Evolutionary conservation across 1,140 invertebrate genomes (phyloP), one percentile per base, ranked within the genome.

Genomic region (Drosophila melanogaster): DNA sequence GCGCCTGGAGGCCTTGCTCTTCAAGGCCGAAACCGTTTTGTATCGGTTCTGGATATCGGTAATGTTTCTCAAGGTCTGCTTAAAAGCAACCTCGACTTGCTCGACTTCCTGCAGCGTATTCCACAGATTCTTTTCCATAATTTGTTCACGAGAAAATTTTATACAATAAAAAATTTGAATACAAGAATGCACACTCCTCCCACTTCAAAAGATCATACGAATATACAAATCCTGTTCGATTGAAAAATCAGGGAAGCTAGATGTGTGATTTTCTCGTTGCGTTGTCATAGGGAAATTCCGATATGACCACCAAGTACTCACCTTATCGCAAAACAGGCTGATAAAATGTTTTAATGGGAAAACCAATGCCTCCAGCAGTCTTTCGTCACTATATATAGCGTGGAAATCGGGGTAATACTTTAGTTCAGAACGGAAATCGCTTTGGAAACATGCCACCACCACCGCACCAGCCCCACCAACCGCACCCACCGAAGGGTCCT

Each of bases 91-190:
- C n/a, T 84, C 61, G 22, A 77, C 41, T 50, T 84, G 41, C 2
- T 84, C 71, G 14, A 69, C 54, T 3, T 71, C 77, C 6, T 67
- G 40, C 46, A 84, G 54, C 10, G 80, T 77, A 14, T 67, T 26
- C 57, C 44, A 26, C 37, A 85, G 40, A 15, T 17, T 30, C 14
- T 67, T 60, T 55, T 59, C 30, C 44, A 64, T 59, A 51, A 79
- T 71, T 72, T 77, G 66, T 35, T 7, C 41, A 72, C 76, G 12
- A n/a, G 3, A 4, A 77, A 84, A 77, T 84, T 84, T 62, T 24
- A 41, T 15, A 35, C 14, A 56, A 41, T 15, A 26, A 8, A 56
- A 22, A n/a, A 19, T 10, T 30, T 30, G 1, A 30, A 30, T 44
- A 40, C 44, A 55, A 14, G 35, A 3, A 46, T 37, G 43, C 38